Percentiles rank a stretch among this genome's conserved stretches.
These are phyloP conservation scores for Hybognathus amarus DNA, from an alignment of 2,797 vertebrate genomes.

Conservation along the genomic window DNA sequence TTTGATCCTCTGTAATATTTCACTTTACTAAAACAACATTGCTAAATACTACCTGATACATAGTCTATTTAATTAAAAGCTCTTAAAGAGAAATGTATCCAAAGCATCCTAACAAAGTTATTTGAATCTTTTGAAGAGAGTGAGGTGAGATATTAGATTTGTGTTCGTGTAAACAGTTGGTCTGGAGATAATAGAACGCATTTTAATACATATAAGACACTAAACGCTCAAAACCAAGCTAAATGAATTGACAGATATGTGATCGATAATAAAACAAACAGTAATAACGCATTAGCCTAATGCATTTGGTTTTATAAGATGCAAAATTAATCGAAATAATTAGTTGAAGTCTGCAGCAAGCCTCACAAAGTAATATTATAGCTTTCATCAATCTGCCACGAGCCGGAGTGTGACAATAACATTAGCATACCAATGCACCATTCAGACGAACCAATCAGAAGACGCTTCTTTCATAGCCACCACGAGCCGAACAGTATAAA, in stretches of 20 bases:
- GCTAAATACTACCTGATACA: neutral
- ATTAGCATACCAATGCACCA: constrained; percentile 80
- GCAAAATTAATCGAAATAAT: neutral
- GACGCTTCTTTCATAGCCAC: constrained; percentile 62
- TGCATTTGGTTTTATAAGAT: neutral
- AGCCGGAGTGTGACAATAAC: constrained; percentile 75
- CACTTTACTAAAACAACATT: neutral
- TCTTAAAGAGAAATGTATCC: neutral
- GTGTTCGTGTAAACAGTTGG: neutral
- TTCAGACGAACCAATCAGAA: constrained; percentile 74
- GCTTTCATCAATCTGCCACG: constrained; percentile 81
- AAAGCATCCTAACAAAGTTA: neutral
- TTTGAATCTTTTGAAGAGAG: neutral
- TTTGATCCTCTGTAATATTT: neutral
- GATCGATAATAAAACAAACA: neutral
- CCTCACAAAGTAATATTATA: constrained; percentile 46
- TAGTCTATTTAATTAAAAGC: neutral
- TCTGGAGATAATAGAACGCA: neutral
- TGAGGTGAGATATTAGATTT: neutral
- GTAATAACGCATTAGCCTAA: neutral
- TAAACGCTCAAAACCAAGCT: neutral
- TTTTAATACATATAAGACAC: neutral
- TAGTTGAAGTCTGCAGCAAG: neutral
- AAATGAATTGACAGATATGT: neutral
- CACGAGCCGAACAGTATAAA: constrained; percentile 73